Percentiles rank a stretch among this genome's conserved stretches.
Evolutionary conservation across 2,888 invertebrate species (phyloP).

Genomic region (Xylocampa areola): DNA sequence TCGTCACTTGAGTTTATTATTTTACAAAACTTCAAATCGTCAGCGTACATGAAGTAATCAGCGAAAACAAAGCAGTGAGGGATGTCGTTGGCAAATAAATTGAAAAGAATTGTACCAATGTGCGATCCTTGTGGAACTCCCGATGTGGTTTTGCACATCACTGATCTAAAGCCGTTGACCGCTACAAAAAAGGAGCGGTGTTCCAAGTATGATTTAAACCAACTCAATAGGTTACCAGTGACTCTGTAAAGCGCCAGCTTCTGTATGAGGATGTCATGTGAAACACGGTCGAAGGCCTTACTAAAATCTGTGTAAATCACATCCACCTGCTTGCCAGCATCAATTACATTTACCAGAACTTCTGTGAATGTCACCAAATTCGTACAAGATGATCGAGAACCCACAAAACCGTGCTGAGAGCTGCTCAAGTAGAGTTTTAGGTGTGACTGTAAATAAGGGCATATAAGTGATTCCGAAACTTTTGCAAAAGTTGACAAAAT

Average conservation of each 20-base stretch:
- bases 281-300: background rate
- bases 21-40: background rate
- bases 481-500: background rate
- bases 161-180: background rate
- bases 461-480: background rate
- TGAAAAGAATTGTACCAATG: background rate
- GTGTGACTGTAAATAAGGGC: background rate
- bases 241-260: background rate
- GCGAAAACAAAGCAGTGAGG: background rate
- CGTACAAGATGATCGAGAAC: background rate
- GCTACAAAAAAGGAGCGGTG: background rate
- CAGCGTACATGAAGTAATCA: background rate
- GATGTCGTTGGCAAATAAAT: background rate
- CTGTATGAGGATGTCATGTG: background rate
- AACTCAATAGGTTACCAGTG: background rate
- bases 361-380: background rate
- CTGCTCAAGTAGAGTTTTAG: background rate
- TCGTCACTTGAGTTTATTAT: background rate
- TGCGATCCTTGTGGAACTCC: background rate
- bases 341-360: background rate
- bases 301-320: background rate
- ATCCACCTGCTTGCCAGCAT: background rate
- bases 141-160: background rate
- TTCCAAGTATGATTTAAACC: background rate
- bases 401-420: background rate